Base-by-base conservation (phyloP, 2,888 invertebrate species). In the Chrysomela aeneicollis region DNA sequence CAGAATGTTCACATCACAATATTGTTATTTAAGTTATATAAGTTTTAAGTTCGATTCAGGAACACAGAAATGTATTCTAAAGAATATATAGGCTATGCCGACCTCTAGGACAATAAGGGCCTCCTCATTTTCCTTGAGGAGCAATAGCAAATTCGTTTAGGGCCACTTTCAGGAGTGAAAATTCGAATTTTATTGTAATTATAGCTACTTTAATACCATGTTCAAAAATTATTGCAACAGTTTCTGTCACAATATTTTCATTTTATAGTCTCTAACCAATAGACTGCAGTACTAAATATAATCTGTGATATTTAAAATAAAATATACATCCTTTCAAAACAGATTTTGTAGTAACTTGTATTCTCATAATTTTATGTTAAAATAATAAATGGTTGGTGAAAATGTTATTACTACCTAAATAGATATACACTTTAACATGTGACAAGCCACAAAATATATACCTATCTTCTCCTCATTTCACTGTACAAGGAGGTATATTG, bases 271-370 rank as follows among this genome's bases (percentile, higher is more conserved):
- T 68, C 58, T 42, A 47, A 47, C 54, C 47, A 60, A 62, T 47
- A 65, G 65, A 51, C 65, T 59, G 54, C 65, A 61, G 65, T 65
- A 68, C 68, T 68, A 75, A 74, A 71, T 72, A 74, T 74, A 72
- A 74, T 72, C 77, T 77, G 77, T 77, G 77, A 77, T 77, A 77
- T 75, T 75, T 76, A 76, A 73, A 57, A 73, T 71, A 75, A 74
- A 74, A 75, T 74, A 73, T 76, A 77, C 69, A 67, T 64, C 67
- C 63, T 59, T 60, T 68, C 61, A 63, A 26, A 65, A 63, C 63
- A 68, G 63, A 65, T 63, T 68, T 65, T 65, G 62, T 68, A 63
- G 63, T 68, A 54, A 61, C 59, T 58, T 59, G 59, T 59, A 65
- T 64, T 59, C 61, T 59, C 51, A 62, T 58, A 46, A 32, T 64